These are phyloP conservation scores for Sternarchorhynchus goeldii DNA, from an alignment of 2,797 vertebrate genomes.

Conservation along the genomic window DNA sequence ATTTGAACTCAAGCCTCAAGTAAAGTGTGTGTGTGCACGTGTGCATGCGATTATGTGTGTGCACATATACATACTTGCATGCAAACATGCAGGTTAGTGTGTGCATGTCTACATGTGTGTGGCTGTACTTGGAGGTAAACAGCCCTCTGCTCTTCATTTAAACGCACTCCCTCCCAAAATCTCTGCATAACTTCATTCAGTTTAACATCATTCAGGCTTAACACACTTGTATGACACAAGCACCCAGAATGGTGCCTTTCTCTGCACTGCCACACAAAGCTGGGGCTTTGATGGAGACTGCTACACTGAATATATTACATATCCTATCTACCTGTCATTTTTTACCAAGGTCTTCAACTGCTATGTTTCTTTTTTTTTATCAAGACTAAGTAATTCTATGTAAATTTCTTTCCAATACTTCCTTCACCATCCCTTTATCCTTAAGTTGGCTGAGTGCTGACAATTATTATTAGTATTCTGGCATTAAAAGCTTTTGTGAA, in stretches of 20 bases:
- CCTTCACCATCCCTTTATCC: neutral
- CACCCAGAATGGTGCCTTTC: neutral
- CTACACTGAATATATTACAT: neutral
- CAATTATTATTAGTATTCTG: neutral
- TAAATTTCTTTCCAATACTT: neutral
- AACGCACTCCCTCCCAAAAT: constrained; percentile 46
- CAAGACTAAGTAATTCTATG: neutral
- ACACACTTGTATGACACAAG: constrained; percentile 41
- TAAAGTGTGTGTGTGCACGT: neutral
- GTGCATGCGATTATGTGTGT: constrained; percentile 35
- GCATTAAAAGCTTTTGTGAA: constrained; percentile 1
- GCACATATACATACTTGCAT: constrained; percentile 35
- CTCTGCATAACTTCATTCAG: constrained; percentile 46
- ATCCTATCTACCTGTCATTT: constrained; percentile 7
- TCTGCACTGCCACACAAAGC: constrained; percentile 10
- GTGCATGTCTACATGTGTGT: constrained; percentile 23
- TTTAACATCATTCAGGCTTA: constrained; percentile 56
- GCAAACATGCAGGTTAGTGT: constrained; percentile 37
- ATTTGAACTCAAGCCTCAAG: constrained; percentile 59
- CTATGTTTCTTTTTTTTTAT: constrained; percentile 1
- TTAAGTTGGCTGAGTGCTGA: neutral
- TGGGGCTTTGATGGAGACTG: constrained; percentile 13
- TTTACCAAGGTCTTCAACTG: neutral
- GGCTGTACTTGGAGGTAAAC: constrained; percentile 44
- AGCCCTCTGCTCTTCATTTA: constrained; percentile 23